These are phyloP conservation scores for Erebia ligea DNA, from an alignment of 2,888 invertebrate species.

Conservation along the genomic window DNA sequence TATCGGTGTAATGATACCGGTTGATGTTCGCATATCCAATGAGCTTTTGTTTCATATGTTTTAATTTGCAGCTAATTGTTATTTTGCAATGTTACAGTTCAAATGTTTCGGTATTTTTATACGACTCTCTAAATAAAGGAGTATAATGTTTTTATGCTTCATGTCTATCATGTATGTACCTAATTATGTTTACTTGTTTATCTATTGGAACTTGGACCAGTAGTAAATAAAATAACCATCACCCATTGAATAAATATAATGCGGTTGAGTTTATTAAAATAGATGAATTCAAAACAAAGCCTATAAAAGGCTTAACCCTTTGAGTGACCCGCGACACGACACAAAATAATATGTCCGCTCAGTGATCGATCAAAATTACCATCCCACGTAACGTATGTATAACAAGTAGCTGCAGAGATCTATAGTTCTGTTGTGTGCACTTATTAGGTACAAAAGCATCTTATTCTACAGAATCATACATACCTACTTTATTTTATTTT, in stretches of 20 bases:
- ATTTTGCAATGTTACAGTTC: conserved; percentile 11
- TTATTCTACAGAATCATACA: too few species aligned
- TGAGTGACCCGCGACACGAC: neutral
- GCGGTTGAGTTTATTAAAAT: neutral
- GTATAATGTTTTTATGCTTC: neutral
- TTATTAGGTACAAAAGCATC: neutral
- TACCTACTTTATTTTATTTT: too few species aligned
- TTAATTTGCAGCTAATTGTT: conserved; percentile 46
- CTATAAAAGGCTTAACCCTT: neutral
- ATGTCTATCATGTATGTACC: neutral
- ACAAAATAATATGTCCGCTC: neutral
- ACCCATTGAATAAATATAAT: neutral
- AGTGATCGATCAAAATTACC: neutral
- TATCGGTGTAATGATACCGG: conserved; percentile 75
- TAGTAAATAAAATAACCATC: neutral
- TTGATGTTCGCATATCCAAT: conserved; percentile 68
- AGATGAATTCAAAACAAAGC: neutral
- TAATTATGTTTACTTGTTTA: neutral
- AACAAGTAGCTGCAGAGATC: neutral
- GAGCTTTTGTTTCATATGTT: conserved; percentile 54
- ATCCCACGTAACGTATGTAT: neutral
- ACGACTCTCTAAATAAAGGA: too few species aligned
- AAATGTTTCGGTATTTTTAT: too few species aligned
- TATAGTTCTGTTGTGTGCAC: neutral
- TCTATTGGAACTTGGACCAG: neutral